Conservation (phyloP, 2,797 vertebrate genomes). For the Sebastes steindachneri region DNA sequence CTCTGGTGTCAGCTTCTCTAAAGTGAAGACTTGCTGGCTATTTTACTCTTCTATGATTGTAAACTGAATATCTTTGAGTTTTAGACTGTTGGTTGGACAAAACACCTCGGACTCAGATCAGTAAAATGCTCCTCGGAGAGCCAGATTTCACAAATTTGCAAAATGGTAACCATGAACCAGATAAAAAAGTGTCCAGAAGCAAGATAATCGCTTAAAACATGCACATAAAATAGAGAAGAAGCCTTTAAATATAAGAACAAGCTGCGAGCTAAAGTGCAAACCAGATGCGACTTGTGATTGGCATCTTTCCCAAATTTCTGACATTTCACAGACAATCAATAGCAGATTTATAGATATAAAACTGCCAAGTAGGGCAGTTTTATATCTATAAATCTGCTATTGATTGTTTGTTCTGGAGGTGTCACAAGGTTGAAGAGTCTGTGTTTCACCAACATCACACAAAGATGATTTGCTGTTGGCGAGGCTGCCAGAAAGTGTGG, state of each 20-base stretch:
- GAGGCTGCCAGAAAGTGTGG: background rate
- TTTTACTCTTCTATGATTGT: background rate
- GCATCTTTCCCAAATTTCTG: background rate
- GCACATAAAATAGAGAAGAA: background rate
- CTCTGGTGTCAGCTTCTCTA: background rate
- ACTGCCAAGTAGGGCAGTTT: background rate
- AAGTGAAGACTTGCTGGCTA: background rate
- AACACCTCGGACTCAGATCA: background rate
- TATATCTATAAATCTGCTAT: background rate
- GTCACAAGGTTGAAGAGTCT: background rate
- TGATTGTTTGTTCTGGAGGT: background rate
- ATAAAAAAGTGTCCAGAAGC: background rate
- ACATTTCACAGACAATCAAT: background rate
- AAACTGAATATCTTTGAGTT: background rate
- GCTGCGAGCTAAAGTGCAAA: background rate
- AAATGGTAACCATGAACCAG: background rate
- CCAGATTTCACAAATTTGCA: background rate
- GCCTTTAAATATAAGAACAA: background rate
- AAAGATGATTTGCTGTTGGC: slow-evolving; percentile 26
- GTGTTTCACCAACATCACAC: slow-evolving; percentile 1
- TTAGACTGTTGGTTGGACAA: background rate
- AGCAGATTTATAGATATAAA: background rate
- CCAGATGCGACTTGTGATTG: too few relatives aligned
- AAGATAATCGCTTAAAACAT: background rate
- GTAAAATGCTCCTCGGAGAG: background rate